Conservation (phyloP, 2,113 vertebrate species). For the Plestiodon gilberti region DNA sequence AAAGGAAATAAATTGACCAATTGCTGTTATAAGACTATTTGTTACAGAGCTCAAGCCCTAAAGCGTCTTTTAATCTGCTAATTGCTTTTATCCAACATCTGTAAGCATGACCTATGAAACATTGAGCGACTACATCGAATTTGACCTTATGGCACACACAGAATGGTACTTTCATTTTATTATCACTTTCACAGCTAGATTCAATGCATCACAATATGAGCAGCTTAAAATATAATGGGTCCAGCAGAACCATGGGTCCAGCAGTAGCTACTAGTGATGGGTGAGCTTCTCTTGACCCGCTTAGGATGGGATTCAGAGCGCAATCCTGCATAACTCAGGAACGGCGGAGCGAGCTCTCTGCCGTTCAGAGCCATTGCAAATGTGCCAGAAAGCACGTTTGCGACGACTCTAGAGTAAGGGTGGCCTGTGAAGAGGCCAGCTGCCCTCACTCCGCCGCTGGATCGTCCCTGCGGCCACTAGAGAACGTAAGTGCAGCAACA, state of each 20-base stretch:
- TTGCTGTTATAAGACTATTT: slow-evolving; percentile 61
- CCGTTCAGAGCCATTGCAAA: no score
- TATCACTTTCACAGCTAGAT: not conserved
- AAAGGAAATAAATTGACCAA: slow-evolving; percentile 68
- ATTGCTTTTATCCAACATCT: slow-evolving; percentile 44
- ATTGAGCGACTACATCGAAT: slow-evolving; percentile 38
- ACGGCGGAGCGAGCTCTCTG: no score
- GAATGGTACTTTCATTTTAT: slow-evolving; percentile 20
- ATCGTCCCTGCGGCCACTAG: no score
- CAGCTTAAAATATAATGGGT: not conserved
- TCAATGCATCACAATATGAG: not conserved
- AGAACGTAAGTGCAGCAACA: no score
- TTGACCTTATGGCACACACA: not conserved
- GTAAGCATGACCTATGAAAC: slow-evolving; percentile 28
- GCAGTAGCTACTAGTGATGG: not conserved
- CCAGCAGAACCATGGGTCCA: not conserved
- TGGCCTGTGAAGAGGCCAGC: no score
- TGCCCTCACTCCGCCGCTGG: no score
- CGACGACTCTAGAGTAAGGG: no score
- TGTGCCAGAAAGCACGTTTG: no score
- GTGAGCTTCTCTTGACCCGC: not conserved
- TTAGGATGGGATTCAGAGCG: no score
- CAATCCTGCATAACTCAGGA: no score
- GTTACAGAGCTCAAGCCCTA: slow-evolving; percentile 51
- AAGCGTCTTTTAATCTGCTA: slow-evolving; percentile 40